Conservation (phyloP, 2,113 vertebrate genomes). For the Varanus komodoensis region DNA sequence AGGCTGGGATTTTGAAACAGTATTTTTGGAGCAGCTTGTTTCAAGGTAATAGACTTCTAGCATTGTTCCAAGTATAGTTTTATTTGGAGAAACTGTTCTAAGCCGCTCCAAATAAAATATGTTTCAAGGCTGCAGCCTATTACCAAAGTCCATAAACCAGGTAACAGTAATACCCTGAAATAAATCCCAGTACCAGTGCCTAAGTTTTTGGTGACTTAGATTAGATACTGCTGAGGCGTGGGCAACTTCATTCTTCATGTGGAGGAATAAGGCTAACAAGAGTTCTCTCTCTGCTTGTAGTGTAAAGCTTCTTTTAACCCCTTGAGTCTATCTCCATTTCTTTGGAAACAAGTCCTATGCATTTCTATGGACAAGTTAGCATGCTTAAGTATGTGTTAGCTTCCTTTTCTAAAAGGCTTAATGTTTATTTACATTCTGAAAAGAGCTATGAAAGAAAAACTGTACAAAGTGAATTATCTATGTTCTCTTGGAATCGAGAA, state of each 20-base stretch:
- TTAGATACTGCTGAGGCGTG: background rate
- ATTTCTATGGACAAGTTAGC: background rate
- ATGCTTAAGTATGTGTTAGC: background rate
- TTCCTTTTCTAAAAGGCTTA: background rate
- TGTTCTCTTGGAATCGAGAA: background rate
- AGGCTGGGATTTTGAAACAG: background rate
- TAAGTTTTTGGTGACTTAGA: background rate
- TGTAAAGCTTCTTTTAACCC: background rate
- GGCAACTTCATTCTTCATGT: too few relatives aligned
- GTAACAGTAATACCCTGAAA: background rate
- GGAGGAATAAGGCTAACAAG: background rate
- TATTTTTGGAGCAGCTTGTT: background rate
- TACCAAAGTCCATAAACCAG: background rate
- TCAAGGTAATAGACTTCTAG: background rate
- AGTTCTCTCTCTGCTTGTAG: background rate
- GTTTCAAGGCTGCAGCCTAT: background rate
- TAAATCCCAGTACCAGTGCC: background rate
- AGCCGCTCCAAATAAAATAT: background rate
- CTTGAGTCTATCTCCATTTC: background rate
- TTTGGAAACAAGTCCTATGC: background rate
- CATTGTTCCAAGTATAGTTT: background rate
- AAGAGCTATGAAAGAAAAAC: rapidly evolving
- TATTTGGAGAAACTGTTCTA: background rate
- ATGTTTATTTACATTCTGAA: background rate
- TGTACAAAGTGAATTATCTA: rapidly evolving